phyloP scores from a whole-genome alignment of 2,113 vertebrate species.

The Caloenas nicobarica region DNA sequence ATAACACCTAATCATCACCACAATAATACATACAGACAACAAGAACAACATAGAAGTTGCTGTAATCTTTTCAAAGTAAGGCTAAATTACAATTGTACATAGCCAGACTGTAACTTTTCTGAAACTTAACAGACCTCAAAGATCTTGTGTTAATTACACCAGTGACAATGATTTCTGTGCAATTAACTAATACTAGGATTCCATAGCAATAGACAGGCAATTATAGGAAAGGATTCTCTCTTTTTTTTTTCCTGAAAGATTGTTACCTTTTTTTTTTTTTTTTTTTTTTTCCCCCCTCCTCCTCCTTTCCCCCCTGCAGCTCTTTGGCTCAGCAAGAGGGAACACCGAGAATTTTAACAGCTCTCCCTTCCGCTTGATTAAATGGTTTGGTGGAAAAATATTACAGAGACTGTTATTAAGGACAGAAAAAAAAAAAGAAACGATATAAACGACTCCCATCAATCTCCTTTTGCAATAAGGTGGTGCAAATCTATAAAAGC shows the following conservation, averaged over 20 bases:
- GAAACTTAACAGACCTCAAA: slow-evolving; percentile 24
- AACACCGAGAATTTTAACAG: slow-evolving; percentile 92
- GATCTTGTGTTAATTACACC: not conserved
- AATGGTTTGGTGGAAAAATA: slow-evolving; percentile 60
- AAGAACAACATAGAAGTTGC: slow-evolving; percentile 16
- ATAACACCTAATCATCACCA: slow-evolving; percentile 54
- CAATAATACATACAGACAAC: slow-evolving; percentile 26
- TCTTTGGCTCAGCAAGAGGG: slow-evolving; percentile 93
- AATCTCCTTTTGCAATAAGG: slow-evolving; percentile 80
- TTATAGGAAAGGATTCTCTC: not conserved
- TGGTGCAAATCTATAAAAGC: slow-evolving; percentile 81
- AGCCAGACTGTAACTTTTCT: slow-evolving; percentile 12
- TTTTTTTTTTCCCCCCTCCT: not conserved
- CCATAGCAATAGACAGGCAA: not conserved
- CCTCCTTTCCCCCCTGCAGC: slow-evolving; percentile 75
- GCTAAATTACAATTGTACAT: not conserved
- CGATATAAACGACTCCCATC: slow-evolving; percentile 68
- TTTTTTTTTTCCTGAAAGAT: slow-evolving; percentile 12
- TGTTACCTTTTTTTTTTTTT: slow-evolving; percentile 39
- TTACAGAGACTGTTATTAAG: slow-evolving; percentile 72
- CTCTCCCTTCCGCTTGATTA: slow-evolving; percentile 93
- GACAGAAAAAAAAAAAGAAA: slow-evolving; percentile 64
- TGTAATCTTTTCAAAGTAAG: slow-evolving; percentile 14
- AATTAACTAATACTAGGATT: not conserved
- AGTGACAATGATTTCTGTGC: not conserved